phyloP scores from a whole-genome alignment of 2,113 vertebrate genomes.

The Phoenicopterus ruber region DNA sequence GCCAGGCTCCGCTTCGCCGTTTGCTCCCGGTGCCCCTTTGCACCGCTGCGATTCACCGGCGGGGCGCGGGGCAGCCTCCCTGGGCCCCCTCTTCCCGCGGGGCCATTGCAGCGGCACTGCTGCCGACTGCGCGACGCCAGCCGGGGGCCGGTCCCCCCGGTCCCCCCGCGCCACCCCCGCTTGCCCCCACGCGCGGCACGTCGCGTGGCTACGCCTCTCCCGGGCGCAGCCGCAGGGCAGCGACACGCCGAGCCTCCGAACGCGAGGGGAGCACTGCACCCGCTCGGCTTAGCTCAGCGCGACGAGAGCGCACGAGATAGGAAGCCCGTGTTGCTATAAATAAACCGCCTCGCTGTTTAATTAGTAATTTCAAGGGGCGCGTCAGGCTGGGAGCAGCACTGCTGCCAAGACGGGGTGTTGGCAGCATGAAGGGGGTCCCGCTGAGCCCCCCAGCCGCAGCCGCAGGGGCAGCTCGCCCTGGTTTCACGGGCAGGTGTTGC shows the following conservation, averaged over 20 bases:
- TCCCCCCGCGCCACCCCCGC: fast-evolving
- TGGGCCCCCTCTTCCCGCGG: fast-evolving
- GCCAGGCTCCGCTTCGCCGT: fast-evolving
- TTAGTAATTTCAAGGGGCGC: not conserved
- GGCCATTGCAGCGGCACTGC: fast-evolving
- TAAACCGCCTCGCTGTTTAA: not conserved
- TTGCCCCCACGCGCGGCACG: not conserved
- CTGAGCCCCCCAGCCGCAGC: not conserved
- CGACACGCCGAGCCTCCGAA: fast-evolving
- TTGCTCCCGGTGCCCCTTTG: not conserved
- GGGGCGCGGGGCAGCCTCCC: fast-evolving
- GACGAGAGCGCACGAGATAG: not conserved
- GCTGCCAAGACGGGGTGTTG: not conserved
- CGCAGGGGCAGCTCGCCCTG: fast-evolving
- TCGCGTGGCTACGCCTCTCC: not conserved
- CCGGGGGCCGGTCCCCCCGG: fast-evolving
- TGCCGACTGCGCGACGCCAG: fast-evolving
- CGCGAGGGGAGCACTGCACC: fast-evolving
- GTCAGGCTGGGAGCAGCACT: not conserved
- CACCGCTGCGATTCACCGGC: fast-evolving
- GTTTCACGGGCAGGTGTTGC: not conserved
- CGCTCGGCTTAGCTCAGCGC: fast-evolving
- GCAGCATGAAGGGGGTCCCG: not conserved
- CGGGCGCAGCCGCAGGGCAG: fast-evolving
- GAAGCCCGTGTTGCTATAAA: not conserved